Base-by-base conservation (phyloP, 2,113 vertebrate species). In the Eira barbara region DNA sequence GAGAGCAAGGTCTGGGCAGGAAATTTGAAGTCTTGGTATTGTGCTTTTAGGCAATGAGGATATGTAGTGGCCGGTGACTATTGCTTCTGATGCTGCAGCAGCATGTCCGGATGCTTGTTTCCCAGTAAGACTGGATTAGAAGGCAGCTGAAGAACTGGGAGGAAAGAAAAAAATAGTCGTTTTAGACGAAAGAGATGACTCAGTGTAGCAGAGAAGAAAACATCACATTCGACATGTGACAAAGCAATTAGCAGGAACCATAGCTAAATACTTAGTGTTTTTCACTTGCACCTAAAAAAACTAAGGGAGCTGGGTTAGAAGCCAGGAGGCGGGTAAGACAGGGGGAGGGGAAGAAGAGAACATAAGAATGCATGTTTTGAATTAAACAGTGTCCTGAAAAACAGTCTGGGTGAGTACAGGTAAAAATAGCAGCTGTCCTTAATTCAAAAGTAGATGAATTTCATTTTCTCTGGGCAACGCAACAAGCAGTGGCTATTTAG, bases 211-310 rank as follows among this genome's bases (percentile, higher is more conserved):
- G 95, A 92, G 97, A 97, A 98, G 97, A 94, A 98, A 98, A 98
- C 96, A 98, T 98, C 97, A 34, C 91, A 90, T 97, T 97, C 98
- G 97, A 97, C 98, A 98, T 98, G 98, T 99, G 98, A 98, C 98
- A 98, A 97, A 83, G 97, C 98, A 97, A 88, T 98, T 98, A 98
- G 97, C 93, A 93, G 79, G 86, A 97, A 98, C 95, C 91, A 67
- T 95, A 67, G 96, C 98, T 98, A 98, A 98, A 98, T 98, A 98
- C 87, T 13, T 95, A 94, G 91, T 90, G 94, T 97, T 98, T 97
- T 98, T 98, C 47, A 98, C 98, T 99, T 98, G 86, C 52, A 97
- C 96, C 96, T 89, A n/a, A 95, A 97, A 91, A 91, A 94, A 95
- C 92, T 98, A 97, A 93, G 87, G 89, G 90, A 98, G 69, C 45